Evolutionary conservation across 1,140 invertebrate genomes (phyloP), one percentile per base, ranked within the genome.

Genomic region (Acyrthosiphon pisum): DNA sequence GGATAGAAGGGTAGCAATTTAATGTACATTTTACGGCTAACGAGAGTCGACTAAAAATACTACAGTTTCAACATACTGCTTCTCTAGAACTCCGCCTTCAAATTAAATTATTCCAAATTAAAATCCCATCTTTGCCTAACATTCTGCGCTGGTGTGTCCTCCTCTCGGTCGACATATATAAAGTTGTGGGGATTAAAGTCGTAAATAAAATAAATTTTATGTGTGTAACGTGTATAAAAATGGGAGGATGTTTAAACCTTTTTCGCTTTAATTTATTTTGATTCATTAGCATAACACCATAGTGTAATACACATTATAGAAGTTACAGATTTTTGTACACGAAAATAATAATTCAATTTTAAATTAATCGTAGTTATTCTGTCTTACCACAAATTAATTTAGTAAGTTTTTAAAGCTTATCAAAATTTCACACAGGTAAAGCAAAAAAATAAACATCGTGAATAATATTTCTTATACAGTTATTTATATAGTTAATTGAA

Each of bases 81-180:
- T 89, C 26, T 7, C 6, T 14, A 20, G 44, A 26, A 46, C 37
- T 30, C 23, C 26, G 22, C 41, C 26, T 68, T 68, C n/a, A 30
- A 23, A 90, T 90, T 90, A 90, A 68, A 90, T 90, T 68, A 68
- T 90, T 68, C 26, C 26, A 68, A 68, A 68, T 90, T 90, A 90
- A 90, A 90, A 90, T 44, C 26, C 41, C 18, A 30, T 44, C 89
- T 90, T 11, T 30, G 89, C 56, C 14, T 35, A n/a, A n/a, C 18
- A 90, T 44, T 60, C 6, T 68, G 6, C 37, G 30, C 37, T 48
- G 30, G 87, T 9, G 18, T 35, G 20, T 53, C 46, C 41, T 88
- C 6, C 30, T 60, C 14, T 44, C 14, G 37, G 53, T 68, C 30
- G 37, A 90, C 41, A n/a, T 18, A n/a, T 35, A 90, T 44, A 68